Evolutionary conservation across 2,888 invertebrate species (phyloP), one percentile per base, ranked within the genome.

Genomic region (Hypselothyrea guttata): DNA sequence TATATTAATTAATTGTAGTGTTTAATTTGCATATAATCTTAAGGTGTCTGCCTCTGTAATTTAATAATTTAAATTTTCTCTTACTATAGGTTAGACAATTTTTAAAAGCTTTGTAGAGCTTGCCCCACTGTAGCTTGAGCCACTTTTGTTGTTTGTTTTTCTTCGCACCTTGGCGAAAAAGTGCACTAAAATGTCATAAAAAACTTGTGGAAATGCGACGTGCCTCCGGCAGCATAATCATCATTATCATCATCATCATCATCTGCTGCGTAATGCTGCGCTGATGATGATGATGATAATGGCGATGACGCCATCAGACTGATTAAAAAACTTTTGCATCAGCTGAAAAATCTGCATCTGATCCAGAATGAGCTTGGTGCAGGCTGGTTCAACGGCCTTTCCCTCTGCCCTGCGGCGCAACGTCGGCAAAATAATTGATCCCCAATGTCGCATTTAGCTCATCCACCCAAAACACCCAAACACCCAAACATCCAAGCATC

Each of bases 381-480:
- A 9, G 12, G 7, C 22, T 49, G 59, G 84, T 78, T 77, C 77
- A 82, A 75, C 37, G 75, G 55, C 71, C 81, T 61, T 22, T 52
- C 73, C 75, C 69, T 78, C 63, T 83, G 46, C 41, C 85, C 51
- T 56, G 66, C 63, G 78, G 85, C 72, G 49, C 38, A 68, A 55
- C 61, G 65, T 64, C 68, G 60, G 54, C 66, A 63, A 79, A 79
- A 76, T 85, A 86, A 83, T 83, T 83, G 81, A 86, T 85, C 81
- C 83, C 79, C 84, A 81, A 86, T 74, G 79, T 71, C 79, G 77
- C 86, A 61, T 79, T 79, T 71, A 59, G 54, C 40, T 37, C 35
- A 13, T 37, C 30, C 52, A 28, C 47, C 18, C 33, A 37, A 11
- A 22, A 35, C n/a, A 30, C n/a, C 15, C 34, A 18, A 38, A 33